These are phyloP conservation scores for Ictidomys tridecemlineatus DNA, from an alignment of 2,113 vertebrate genomes.

Conservation along the genomic window DNA sequence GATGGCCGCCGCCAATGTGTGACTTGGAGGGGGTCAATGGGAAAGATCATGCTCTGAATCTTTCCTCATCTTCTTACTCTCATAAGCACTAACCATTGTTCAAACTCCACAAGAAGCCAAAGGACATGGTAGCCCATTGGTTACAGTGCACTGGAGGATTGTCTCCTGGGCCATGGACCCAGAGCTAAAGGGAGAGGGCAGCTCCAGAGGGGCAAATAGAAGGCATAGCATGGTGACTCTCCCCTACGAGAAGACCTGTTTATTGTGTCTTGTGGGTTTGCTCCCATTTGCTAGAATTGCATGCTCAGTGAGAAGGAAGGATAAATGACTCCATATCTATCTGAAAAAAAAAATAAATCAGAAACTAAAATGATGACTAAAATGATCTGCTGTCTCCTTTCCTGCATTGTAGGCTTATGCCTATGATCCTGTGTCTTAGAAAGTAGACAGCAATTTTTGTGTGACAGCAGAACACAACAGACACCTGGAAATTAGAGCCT, in stretches of 20 bases:
- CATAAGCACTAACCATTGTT: not conserved
- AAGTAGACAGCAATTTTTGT: not conserved
- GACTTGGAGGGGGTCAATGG: not conserved
- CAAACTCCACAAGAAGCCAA: not conserved
- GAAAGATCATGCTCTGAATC: not conserved
- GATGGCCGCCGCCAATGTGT: accelerated
- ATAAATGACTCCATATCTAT: not conserved
- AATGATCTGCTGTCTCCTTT: not conserved
- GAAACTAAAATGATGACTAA: not conserved
- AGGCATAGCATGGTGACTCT: too few relatives aligned
- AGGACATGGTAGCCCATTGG: not conserved
- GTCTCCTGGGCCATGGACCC: not conserved
- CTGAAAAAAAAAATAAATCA: not conserved
- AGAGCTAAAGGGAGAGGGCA: not conserved
- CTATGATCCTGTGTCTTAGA: not conserved
- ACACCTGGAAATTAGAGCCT: not conserved
- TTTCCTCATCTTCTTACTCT: not conserved
- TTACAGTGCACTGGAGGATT: not conserved
- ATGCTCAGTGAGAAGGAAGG: not conserved
- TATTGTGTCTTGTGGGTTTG: not conserved
- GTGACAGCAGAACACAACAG: not conserved
- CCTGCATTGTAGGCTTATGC: not conserved
- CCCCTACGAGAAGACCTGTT: not conserved
- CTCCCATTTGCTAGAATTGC: not conserved
- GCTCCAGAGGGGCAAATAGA: not conserved